Percentiles rank a stretch among this genome's conserved stretches.
These are phyloP conservation scores for Scolopax bukidnonensis DNA, from an alignment of 2,797 vertebrate genomes.

Conservation along the genomic window DNA sequence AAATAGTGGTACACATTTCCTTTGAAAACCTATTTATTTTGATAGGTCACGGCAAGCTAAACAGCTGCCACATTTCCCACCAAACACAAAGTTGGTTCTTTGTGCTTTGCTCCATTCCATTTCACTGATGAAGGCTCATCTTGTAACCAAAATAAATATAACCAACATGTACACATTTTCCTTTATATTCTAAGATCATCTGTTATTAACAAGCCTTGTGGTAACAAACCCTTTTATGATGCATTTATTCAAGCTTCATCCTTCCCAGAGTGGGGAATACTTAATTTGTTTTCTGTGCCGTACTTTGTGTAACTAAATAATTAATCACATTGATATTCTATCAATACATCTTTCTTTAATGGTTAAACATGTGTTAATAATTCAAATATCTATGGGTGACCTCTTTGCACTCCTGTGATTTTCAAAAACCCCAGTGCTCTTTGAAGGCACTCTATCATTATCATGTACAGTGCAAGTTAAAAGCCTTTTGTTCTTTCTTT, in stretches of 20 bases:
- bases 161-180: not conserved
- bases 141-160: conserved; percentile 4
- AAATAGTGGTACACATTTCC: not conserved
- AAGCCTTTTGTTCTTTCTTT: conserved; percentile 72
- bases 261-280: conserved; percentile 66
- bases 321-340: conserved; percentile 90
- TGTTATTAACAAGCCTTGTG: conserved; percentile 53
- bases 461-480: conserved; percentile 65
- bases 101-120: not conserved
- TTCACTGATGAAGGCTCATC: not conserved
- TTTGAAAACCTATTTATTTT: conserved; percentile 18
- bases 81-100: not conserved
- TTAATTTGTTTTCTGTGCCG: conserved; percentile 70
- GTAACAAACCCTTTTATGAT: conserved; percentile 63
- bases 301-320: conserved; percentile 91
- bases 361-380: conserved; percentile 92
- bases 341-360: conserved; percentile 92
- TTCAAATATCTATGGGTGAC: conserved; percentile 88
- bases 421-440: conserved; percentile 80
- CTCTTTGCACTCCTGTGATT: conserved; percentile 80
- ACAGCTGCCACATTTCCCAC: not conserved
- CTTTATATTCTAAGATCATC: conserved; percentile 10
- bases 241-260: conserved; percentile 71
- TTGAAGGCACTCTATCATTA: conserved; percentile 79
- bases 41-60: not conserved